Evolutionary conservation across 2,797 vertebrate species (phyloP).

Genomic region (Crenuchus spilurus): DNA sequence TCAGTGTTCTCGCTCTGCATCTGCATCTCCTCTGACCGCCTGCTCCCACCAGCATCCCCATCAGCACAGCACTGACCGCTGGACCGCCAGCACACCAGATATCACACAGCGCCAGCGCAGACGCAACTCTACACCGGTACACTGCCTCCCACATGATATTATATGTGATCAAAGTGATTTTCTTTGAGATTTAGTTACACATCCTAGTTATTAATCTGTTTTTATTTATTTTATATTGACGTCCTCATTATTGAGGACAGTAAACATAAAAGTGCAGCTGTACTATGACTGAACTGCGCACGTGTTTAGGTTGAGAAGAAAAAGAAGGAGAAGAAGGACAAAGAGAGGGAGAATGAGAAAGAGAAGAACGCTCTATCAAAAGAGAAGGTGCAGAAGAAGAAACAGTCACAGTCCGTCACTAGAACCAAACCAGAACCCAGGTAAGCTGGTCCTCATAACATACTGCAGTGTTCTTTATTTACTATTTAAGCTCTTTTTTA

Average conservation of each 20-base stretch:
- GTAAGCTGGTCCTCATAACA: no score
- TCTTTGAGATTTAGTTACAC: no score
- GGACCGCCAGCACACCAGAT: slow-evolving; percentile 86
- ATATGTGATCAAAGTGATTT: no score
- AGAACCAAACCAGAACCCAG: slow-evolving; percentile 63
- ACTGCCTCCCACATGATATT: slow-evolving; percentile 42
- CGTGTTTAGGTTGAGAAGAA: slow-evolving; percentile 79
- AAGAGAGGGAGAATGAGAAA: slow-evolving; percentile 92
- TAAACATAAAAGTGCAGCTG: no score
- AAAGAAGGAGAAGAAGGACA: slow-evolving; percentile 97
- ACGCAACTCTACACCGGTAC: slow-evolving; percentile 81
- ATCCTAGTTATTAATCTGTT: no score
- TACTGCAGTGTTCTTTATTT: no score
- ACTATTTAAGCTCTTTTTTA: no score
- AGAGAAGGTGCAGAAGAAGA: slow-evolving; percentile 86
- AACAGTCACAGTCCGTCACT: slow-evolving; percentile 71
- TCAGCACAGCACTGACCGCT: slow-evolving; percentile 81
- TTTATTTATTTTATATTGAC: no score
- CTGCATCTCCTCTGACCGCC: slow-evolving; percentile 85
- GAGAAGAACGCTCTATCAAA: slow-evolving; percentile 88
- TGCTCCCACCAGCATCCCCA: slow-evolving; percentile 82
- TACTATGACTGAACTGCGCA: neutral
- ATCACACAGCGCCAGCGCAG: slow-evolving; percentile 77
- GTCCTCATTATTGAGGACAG: no score
- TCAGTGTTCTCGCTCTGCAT: slow-evolving; percentile 88